phyloP scores from a whole-genome alignment of 2,797 vertebrate species.

The Harpia harpyja region DNA sequence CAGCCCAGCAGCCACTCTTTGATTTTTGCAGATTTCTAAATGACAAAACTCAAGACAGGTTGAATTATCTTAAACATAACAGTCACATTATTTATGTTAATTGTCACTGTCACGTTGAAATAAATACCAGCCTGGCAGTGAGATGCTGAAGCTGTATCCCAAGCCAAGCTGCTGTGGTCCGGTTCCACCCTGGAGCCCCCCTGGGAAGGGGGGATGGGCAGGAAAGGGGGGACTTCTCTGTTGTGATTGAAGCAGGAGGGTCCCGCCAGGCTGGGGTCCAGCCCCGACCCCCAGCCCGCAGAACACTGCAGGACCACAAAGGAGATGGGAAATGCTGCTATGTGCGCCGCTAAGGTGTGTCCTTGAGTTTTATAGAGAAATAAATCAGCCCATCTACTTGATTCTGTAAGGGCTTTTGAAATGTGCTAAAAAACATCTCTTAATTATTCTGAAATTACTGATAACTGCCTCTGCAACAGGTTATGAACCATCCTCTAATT shows the following conservation, averaged over 20 bases:
- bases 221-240: not conserved
- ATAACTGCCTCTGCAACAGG: constrained; percentile 35
- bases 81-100: not conserved
- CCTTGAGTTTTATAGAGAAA: not conserved
- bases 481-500: constrained; percentile 37
- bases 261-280: not conserved
- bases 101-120: not conserved
- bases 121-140: not conserved
- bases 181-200: no score
- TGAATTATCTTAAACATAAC: not conserved
- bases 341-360: not conserved
- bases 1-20: not conserved
- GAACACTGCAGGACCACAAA: not conserved
- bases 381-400: not conserved
- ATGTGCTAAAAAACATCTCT: not conserved
- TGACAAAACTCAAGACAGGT: not conserved
- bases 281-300: accelerated
- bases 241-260: not conserved
- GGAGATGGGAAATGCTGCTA: not conserved
- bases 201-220: not conserved
- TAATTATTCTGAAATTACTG: constrained; percentile 41
- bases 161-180: not conserved
- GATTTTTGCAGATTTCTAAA: not conserved
- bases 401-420: not conserved
- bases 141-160: not conserved